Conservation (phyloP, 30 jellyfish, hydroid and myxozoan genomes). For the Nemopilema nomurai region DNA sequence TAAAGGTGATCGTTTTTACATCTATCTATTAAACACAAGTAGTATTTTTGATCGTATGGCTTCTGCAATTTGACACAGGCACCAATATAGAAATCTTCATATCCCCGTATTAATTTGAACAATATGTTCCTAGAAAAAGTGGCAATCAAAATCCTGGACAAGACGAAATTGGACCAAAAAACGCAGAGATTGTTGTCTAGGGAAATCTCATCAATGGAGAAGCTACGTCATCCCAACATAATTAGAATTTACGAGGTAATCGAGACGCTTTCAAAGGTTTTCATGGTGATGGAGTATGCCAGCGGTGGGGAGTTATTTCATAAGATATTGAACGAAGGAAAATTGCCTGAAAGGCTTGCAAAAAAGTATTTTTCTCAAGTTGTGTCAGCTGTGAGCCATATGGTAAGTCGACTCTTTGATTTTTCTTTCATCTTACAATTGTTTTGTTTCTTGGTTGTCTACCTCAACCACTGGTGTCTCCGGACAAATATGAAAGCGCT, state of each 20-base stretch:
- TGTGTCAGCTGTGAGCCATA: slow-evolving; percentile 85
- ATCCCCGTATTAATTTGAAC: not conserved
- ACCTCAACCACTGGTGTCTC: no score
- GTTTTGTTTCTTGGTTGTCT: no score
- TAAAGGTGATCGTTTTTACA: no score
- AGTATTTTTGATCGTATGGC: no score
- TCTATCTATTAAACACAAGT: no score
- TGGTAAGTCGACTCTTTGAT: slow-evolving; percentile 55
- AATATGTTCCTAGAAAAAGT: slow-evolving; percentile 69
- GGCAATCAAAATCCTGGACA: slow-evolving; percentile 88
- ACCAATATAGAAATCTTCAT: not conserved
- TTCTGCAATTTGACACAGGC: no score
- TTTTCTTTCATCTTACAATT: not conserved
- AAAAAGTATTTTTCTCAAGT: slow-evolving; percentile 83
- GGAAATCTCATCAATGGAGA: slow-evolving; percentile 89
- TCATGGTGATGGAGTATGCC: slow-evolving; percentile 90
- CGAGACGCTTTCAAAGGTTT: slow-evolving; percentile 76
- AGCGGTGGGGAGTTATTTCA: slow-evolving; percentile 92
- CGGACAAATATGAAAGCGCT: no score
- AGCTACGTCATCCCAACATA: slow-evolving; percentile 84
- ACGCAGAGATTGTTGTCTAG: slow-evolving; percentile 84
- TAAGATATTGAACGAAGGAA: slow-evolving; percentile 84
- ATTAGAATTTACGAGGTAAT: slow-evolving; percentile 89
- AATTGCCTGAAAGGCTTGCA: slow-evolving; percentile 77
- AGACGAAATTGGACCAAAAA: slow-evolving; percentile 88